Conservation (phyloP, 1,140 invertebrate species). For the Zelostemma sp. region DNA sequence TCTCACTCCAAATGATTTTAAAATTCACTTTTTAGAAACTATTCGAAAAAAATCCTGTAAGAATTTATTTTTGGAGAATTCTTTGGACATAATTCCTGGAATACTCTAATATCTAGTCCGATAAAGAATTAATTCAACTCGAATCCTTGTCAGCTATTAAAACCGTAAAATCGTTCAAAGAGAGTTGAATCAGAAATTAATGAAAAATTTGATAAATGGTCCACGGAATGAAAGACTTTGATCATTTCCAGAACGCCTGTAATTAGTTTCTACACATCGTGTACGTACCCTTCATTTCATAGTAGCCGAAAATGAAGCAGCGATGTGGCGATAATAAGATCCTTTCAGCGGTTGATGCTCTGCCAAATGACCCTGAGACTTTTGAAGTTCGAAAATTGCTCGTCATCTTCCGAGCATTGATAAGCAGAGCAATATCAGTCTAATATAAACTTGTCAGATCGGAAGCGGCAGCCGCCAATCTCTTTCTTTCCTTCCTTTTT, state of each 20-base stretch:
- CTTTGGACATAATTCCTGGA: too few species aligned
- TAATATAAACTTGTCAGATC: constrained; percentile 11
- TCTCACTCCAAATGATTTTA: too few species aligned
- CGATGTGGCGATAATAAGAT: neutral
- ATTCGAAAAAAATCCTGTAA: too few species aligned
- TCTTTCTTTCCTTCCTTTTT: constrained; percentile 15
- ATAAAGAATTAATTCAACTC: too few species aligned
- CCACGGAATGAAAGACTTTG: neutral
- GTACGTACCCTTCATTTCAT: neutral
- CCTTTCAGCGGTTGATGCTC: neutral
- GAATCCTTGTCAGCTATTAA: too few species aligned
- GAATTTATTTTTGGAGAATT: too few species aligned
- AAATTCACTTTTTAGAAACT: too few species aligned
- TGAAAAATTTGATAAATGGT: neutral
- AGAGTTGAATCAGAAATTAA: too few species aligned
- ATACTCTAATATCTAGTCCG: too few species aligned
- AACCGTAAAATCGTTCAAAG: too few species aligned
- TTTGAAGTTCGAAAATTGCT: constrained; percentile 22
- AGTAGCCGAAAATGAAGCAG: constrained; percentile 1
- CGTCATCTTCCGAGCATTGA: constrained; percentile 2
- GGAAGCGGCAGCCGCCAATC: constrained; percentile 6
- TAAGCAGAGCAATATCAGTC: neutral
- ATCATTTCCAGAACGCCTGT: neutral
- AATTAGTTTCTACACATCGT: constrained; percentile 4
- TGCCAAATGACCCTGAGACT: constrained; percentile 5